Base-by-base conservation (phyloP, 2,888 invertebrate species). In the Eremobia ochroleuca region DNA sequence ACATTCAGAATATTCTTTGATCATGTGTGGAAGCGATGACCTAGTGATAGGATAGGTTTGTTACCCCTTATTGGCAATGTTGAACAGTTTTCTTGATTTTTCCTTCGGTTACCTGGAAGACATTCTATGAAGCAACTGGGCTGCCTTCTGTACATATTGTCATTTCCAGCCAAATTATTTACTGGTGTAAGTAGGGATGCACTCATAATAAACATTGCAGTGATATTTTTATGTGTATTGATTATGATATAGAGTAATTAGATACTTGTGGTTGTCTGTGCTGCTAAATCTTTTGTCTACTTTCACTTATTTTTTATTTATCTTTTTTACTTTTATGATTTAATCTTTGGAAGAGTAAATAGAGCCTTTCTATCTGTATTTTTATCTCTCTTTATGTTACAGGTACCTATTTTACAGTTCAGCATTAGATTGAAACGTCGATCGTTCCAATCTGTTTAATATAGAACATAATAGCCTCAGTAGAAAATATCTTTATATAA, bases 1-100 rank as follows among this genome's bases (percentile, higher is more conserved):
- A 28, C 58, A 67, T 73, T 73, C 31, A n/a, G 13, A 77, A 66
- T 77, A 76, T 67, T 76, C 25, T 77, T 79, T 76, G 21, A 69
- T 77, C 69, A 13, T 25, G n/a, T 52, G 15, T 72, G n/a, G 25
- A 64, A 65, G 18, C 18, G 34, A 62, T 28, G 25, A 28, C 13
- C 34, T 28, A 76, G 43, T 64, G 25, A 58, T 52, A 34, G 18
- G 21, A 43, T 61, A 52, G 21, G 4, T 8, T 49, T 46, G 3
- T 31, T 28, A 37, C 21, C 15, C 21, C 1, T 3, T 28, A 62
- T 21, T 25, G 28, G 25, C n/a, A 25, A 31, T 11, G 1, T 31
- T 25, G 13, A 62, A 40, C n/a, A 40, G 28, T 6, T 65, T 31
- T 59, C 8, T n/a, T 62, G 6, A 8, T 15, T 64, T 34, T 62